A percentile compares a stretch with the other conserved stretches of the same genome.
These are phyloP conservation scores for Melanotaenia pygmaea DNA, from an alignment of 2,797 vertebrate species.

Conservation along the genomic window DNA sequence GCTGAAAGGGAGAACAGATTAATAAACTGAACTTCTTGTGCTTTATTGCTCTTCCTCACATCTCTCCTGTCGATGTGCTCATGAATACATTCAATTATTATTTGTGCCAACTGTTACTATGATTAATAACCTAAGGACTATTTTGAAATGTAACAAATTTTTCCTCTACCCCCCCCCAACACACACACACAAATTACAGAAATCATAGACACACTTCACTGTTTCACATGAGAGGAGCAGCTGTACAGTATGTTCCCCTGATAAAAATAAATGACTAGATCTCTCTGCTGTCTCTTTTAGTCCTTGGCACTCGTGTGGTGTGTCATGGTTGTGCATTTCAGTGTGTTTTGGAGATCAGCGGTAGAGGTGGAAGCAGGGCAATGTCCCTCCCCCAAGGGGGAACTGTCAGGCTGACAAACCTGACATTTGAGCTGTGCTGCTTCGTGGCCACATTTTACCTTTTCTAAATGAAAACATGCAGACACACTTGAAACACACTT, in stretches of 20 bases:
- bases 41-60: neutral
- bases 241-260: conserved; percentile 25
- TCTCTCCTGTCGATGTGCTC: conserved; percentile 26
- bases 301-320: conserved; percentile 6
- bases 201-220: conserved; percentile 37
- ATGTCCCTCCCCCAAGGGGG: conserved; percentile 44
- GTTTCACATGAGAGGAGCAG: conserved; percentile 35
- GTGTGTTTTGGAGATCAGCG: conserved; percentile 32
- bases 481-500: neutral
- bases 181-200: conserved; percentile 28
- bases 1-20: conserved; percentile 24
- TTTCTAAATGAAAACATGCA: conserved; percentile 59
- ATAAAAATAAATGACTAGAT: conserved; percentile 39
- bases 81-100: conserved; percentile 42
- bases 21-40: conserved; percentile 25
- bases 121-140: conserved; percentile 58
- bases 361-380: conserved; percentile 33
- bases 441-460: conserved; percentile 64
- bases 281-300: conserved; percentile 36
- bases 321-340: neutral
- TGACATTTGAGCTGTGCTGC: conserved; percentile 74
- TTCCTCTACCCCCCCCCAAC: neutral
- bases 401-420: conserved; percentile 71
- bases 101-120: conserved; percentile 69
- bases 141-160: conserved; percentile 41